A percentile compares a stretch with the other conserved stretches of the same genome.
These are phyloP conservation scores for Ibidorhyncha struthersii DNA, from an alignment of 2,113 vertebrate genomes.

Conservation along the genomic window DNA sequence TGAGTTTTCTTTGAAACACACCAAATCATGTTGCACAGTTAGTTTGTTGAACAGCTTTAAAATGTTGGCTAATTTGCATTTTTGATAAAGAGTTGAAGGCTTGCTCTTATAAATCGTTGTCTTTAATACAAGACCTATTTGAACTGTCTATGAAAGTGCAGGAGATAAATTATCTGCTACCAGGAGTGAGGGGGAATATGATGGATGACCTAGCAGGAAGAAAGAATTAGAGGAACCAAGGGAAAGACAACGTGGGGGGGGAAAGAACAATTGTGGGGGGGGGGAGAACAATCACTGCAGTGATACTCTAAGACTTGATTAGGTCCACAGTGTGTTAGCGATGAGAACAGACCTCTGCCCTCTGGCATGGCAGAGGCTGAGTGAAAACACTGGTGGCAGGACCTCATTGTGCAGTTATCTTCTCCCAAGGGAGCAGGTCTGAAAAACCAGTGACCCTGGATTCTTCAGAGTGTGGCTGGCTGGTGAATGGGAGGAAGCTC, in stretches of 20 bases:
- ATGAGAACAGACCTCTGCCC: background rate
- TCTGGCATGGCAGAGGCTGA: background rate
- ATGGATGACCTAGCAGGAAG: background rate
- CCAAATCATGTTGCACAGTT: background rate
- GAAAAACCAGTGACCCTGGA: background rate
- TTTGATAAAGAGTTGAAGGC: background rate
- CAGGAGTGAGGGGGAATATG: background rate
- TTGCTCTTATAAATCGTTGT: background rate
- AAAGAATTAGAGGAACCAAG: background rate
- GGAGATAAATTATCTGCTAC: background rate
- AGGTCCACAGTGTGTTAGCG: accelerated
- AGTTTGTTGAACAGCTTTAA: background rate
- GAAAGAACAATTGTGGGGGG: background rate
- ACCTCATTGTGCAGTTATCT: background rate
- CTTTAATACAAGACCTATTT: background rate
- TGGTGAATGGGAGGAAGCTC: background rate
- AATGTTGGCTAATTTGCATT: background rate
- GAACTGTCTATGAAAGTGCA: background rate
- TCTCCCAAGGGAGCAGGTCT: background rate
- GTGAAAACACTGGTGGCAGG: background rate
- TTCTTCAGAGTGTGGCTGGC: background rate
- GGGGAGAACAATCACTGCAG: background rate
- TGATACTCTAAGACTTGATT: background rate
- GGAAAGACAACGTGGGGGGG: background rate
- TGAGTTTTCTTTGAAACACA: background rate